Base-by-base conservation (phyloP, 2,113 vertebrate genomes). In the Psilopogon haemacephalus region DNA sequence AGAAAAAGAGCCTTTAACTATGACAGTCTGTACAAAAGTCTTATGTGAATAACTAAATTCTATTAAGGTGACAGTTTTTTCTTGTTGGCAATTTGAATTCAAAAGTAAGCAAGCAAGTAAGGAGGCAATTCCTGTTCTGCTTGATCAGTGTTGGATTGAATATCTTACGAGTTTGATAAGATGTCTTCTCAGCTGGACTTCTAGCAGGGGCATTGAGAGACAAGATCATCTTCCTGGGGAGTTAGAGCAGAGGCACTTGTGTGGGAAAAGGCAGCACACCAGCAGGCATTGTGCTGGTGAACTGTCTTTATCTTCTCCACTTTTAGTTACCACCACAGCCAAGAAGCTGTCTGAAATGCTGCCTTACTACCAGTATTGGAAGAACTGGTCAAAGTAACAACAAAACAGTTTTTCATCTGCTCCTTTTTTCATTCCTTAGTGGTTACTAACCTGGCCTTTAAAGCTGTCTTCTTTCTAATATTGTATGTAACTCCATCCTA, bases 341-440 rank as follows among this genome's bases (percentile, higher is more conserved):
- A 12, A 9, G 52, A 35, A 70, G 40, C n/a, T 28, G 2, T 56
- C 55, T 56, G 54, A 24, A 72, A 11, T 59, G 46, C 32, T 68
- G 32, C 46, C 18, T 71, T 59, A 15, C 58, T 38, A 44, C 63
- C 4, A 1, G 2, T 0, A 0, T 30, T 2, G 9, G n/a, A 56
- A 20, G 18, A 68, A 12, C 6, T 52, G 17, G 6, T 5, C 37
- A 55, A 16, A 40, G 10, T 40, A 33, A 24, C 1, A 1, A 23
- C 6, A 28, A 0, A 1, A 23, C 4, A 52, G 0, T 58, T 85
- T 85, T 87, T 84, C 6, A 8, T 60, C 9, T 64, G 20, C 48
- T 67, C 18, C 56, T 85, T 46, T 40, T 70, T 81, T 78, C 2
- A 1, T 58, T 67, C 46, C 10, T 59, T 23, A 17, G 23, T 6